A percentile compares a stretch with the other conserved stretches of the same genome.
phyloP scores from a whole-genome alignment of 2,888 invertebrate species.

The Agriopis marginaria region DNA sequence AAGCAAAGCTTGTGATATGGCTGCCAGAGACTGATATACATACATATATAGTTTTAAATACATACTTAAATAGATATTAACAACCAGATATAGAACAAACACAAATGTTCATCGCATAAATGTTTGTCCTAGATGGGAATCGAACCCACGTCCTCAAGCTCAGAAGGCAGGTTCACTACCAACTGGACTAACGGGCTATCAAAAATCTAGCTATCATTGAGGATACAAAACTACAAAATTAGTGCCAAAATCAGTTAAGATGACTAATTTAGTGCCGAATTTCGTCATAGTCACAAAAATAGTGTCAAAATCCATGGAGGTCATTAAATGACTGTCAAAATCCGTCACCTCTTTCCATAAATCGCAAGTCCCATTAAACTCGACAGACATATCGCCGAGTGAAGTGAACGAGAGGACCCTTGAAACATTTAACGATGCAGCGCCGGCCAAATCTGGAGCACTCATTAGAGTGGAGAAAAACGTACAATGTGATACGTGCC shows the following conservation, averaged over 20 bases:
- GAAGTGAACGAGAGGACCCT: conserved; percentile 43
- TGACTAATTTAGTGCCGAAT: background rate
- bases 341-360: conserved; percentile 1
- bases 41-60: too few species aligned
- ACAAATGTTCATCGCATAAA: too few species aligned
- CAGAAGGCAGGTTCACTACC: too few species aligned
- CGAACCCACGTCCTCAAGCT: too few species aligned
- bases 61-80: too few species aligned
- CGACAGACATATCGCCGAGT: conserved; percentile 25
- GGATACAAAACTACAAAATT: background rate
- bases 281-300: background rate
- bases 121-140: too few species aligned
- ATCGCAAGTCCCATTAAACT: conserved; percentile 4
- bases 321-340: background rate
- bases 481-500: conserved; percentile 32
- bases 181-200: too few species aligned
- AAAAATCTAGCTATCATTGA: too few species aligned
- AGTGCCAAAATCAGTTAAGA: conserved; percentile 1
- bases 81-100: too few species aligned
- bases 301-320: background rate
- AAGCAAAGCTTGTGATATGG: too few species aligned
- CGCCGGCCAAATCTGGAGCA: conserved; percentile 48
- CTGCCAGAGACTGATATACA: too few species aligned
- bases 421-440: conserved; percentile 59
- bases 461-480: conserved; percentile 49